A percentile compares a stretch with the other conserved stretches of the same genome.
Conservation (phyloP, 2,113 vertebrate genomes). For the Paradisaea rubra region DNA sequence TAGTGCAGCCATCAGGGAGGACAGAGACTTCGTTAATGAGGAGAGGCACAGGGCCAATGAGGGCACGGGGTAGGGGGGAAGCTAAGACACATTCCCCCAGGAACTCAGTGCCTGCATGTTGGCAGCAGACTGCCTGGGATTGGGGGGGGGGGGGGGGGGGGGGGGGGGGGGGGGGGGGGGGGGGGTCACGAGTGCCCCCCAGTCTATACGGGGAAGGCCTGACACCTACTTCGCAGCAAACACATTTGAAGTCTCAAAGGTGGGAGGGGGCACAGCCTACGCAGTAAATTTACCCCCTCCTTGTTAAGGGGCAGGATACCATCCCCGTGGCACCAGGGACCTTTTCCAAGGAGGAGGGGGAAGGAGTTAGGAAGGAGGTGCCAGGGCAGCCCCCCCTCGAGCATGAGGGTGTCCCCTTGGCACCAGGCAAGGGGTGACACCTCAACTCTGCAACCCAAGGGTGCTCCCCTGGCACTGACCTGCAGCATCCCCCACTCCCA, state of each 20-base stretch:
- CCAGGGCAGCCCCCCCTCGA: background rate
- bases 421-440: background rate
- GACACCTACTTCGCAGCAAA: background rate
- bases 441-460: no score
- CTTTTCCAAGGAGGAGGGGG: background rate
- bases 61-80: background rate
- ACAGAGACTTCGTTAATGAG: conserved; percentile 16
- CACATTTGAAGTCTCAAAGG: background rate
- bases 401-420: fast-evolving
- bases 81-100: background rate
- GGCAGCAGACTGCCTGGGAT: background rate
- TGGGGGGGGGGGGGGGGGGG: no score
- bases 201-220: fast-evolving
- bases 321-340: background rate
- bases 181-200: fast-evolving
- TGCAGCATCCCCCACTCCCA: background rate
- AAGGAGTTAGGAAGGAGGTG: background rate
- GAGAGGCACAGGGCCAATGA: conserved; percentile 7
- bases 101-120: background rate
- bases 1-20: background rate
- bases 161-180: fast-evolving
- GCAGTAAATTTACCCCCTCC: background rate
- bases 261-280: background rate
- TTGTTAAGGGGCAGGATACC: background rate
- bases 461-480: background rate